Conservation (phyloP, 2,113 vertebrate genomes). For the Chaetodon trifascialis region DNA sequence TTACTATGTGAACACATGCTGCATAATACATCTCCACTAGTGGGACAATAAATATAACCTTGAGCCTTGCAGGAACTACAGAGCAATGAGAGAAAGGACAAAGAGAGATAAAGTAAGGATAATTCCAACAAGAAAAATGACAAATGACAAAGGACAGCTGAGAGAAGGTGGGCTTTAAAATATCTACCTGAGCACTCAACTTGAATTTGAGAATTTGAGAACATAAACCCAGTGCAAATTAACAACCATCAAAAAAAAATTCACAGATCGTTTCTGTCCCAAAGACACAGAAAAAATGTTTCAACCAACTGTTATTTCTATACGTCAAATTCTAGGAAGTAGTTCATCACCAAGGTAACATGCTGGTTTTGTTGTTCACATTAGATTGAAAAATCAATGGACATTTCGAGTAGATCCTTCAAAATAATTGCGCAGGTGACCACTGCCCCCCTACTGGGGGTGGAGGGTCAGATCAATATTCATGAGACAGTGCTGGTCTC, state of each 20-base stretch:
- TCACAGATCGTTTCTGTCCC: neutral
- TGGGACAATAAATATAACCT: too few species aligned
- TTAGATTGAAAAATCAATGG: constrained; percentile 29
- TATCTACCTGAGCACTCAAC: neutral
- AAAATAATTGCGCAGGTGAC: constrained; percentile 35
- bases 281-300: neutral
- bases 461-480: constrained; percentile 67
- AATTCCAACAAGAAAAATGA: neutral
- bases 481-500: constrained; percentile 60
- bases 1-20: too few species aligned
- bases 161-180: neutral
- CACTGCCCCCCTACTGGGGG: constrained; percentile 3
- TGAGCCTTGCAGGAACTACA: neutral
- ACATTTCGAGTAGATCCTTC: constrained; percentile 34
- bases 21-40: too few species aligned
- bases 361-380: neutral
- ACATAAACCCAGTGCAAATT: neutral
- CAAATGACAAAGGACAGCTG: neutral
- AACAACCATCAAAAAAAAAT: neutral
- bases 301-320: neutral
- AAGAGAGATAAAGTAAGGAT: neutral
- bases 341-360: neutral
- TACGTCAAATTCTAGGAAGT: neutral
- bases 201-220: neutral
- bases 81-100: constrained; percentile 12